Evolutionary conservation across 2,888 invertebrate species (phyloP).

Genomic region (Belgica antarctica): DNA sequence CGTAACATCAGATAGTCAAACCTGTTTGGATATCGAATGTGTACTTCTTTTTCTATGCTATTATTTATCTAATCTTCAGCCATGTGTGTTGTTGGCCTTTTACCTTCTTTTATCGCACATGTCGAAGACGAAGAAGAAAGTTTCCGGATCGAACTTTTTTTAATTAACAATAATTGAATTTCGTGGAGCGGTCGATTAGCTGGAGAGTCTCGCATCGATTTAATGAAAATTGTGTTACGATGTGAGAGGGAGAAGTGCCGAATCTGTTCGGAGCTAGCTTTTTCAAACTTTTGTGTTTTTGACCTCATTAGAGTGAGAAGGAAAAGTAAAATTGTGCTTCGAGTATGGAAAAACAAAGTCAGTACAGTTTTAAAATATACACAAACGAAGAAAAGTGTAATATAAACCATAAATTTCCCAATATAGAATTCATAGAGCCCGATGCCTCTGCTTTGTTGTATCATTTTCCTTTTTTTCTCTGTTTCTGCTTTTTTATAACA

Average conservation of each 20-base stretch:
- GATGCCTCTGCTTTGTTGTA: background rate
- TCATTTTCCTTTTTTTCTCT: background rate
- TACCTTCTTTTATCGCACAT: background rate
- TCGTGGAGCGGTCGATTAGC: background rate
- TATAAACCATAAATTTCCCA: constrained; percentile 35
- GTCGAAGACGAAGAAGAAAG: background rate
- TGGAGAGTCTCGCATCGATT: background rate
- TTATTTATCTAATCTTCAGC: constrained; percentile 30
- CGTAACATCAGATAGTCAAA: constrained; percentile 13
- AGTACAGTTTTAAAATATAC: background rate
- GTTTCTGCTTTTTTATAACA: background rate
- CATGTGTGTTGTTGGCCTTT: constrained; percentile 13
- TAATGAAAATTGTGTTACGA: background rate
- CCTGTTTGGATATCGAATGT: background rate
- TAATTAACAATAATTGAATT: constrained; percentile 37
- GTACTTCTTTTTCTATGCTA: background rate
- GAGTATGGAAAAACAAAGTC: background rate
- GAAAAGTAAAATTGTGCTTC: background rate
- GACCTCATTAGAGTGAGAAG: constrained; percentile 9
- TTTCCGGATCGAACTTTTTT: constrained; percentile 13
- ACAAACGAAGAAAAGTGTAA: background rate
- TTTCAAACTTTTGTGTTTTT: constrained; percentile 7
- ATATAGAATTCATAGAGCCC: constrained; percentile 28
- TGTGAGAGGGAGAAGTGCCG: too few relatives aligned
- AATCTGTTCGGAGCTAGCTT: too few relatives aligned